phyloP scores from a whole-genome alignment of 2,797 vertebrate species.

The Strix occidentalis region DNA sequence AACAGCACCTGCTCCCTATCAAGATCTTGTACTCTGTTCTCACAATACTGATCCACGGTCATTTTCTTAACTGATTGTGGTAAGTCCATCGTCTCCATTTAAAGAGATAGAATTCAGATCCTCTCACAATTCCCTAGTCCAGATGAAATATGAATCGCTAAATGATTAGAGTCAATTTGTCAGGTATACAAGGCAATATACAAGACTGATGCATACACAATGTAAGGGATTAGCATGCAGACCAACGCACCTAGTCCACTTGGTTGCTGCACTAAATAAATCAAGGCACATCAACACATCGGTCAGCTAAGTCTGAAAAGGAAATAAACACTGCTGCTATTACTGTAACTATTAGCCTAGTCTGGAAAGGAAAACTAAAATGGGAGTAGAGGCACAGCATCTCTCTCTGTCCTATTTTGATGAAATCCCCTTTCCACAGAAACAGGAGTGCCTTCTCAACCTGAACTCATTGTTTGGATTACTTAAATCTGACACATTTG shows the following conservation, averaged over 20 bases:
- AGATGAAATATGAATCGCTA: not conserved
- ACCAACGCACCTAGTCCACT: not conserved
- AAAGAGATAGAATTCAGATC: not conserved
- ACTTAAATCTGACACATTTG: not conserved
- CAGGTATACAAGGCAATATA: not conserved
- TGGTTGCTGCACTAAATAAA: not conserved
- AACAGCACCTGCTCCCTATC: not conserved
- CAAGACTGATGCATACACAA: not conserved
- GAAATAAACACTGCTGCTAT: not conserved
- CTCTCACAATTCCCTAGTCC: not conserved
- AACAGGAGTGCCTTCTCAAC: not conserved
- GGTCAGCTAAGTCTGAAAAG: not conserved
- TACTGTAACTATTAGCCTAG: not conserved
- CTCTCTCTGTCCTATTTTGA: not conserved
- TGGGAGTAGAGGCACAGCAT: not conserved
- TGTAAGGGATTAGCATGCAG: not conserved
- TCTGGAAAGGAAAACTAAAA: not conserved
- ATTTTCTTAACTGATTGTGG: not conserved
- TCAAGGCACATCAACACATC: not conserved
- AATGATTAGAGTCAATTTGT: not conserved
- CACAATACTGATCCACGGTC: not conserved
- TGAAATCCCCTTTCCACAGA: not conserved
- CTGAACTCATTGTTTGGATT: not conserved
- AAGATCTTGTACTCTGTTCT: not conserved
- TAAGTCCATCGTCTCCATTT: not conserved